Base-by-base conservation (phyloP, 2,797 vertebrate genomes). In the Echeneis naucrates region DNA sequence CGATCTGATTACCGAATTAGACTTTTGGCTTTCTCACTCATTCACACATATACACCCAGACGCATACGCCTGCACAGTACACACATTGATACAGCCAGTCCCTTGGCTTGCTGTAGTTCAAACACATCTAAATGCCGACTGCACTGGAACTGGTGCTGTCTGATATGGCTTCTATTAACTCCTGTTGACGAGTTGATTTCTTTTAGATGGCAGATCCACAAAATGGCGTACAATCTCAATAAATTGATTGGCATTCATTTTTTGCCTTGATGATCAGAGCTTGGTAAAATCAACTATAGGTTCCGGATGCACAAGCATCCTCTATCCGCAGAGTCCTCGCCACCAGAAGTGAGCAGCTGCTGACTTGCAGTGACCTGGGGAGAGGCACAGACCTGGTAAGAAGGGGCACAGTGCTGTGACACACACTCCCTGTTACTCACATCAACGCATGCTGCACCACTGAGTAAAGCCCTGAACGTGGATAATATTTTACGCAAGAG, bases 161-260 rank as follows among this genome's bases (percentile, higher is more conserved):
- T 77, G 71, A 88, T 83, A 85, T 33, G 40, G 75, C 77, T 73
- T 73, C 87, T 77, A 77, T 89, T 82, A 85, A 75, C 69, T 75
- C 40, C 14, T 51, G 21, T 37, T 72, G 77, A 84, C 81, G 64
- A 76, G 74, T 45, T 24, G 51, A 68, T 63, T 81, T 71, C 13
- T 37, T 74, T 17, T 47, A 80, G 24, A 24, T 1, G 1, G 40
- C 26, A 51, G 37, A 74, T 33, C 24, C 27, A 59, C 21, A 24
- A 33, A 59, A 38, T 38, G 66, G 30, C 4, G 2, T 45, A 37
- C n/a, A 50, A 45, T 81, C 40, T 61, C 57, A 51, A 56, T 57
- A n/a, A n/a, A n/a, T n/a, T n/a, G n/a, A n/a, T n/a, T n/a, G 57
- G 21, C 47, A 58, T 23, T 27, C 8, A 38, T 44, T 69, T 37